Percentiles rank a stretch among this genome's conserved stretches.
Evolutionary conservation across 2,113 vertebrate species (phyloP).

Genomic region (Excalfactoria chinensis): DNA sequence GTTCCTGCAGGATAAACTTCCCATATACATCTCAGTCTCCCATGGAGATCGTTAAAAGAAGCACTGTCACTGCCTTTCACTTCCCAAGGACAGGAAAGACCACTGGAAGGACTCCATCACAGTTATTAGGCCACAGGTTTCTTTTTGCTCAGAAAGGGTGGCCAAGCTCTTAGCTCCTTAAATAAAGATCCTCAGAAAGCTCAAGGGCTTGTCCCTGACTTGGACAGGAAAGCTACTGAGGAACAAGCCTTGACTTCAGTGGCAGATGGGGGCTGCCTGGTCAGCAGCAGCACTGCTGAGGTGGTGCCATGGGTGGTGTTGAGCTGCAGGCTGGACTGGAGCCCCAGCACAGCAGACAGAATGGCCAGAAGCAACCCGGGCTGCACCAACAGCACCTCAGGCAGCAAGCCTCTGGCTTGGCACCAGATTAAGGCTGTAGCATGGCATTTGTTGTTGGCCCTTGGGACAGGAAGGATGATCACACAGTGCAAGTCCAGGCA

Average conservation of each 20-base stretch:
- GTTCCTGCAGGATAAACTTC: background rate
- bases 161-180: background rate
- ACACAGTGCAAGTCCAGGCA: background rate
- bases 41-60: background rate
- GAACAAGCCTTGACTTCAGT: background rate
- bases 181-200: background rate
- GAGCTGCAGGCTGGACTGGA: background rate
- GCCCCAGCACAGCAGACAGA: background rate
- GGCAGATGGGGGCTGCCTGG: background rate
- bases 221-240: background rate
- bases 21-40: background rate
- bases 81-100: background rate
- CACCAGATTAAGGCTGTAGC: background rate
- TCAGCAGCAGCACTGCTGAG: background rate
- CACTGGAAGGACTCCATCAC: background rate
- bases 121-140: background rate
- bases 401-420: background rate
- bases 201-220: background rate
- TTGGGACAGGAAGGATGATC: rapidly evolving
- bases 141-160: background rate
- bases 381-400: background rate
- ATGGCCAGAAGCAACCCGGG: background rate
- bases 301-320: background rate
- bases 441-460: background rate
- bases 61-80: background rate